Conservation (phyloP, 1,140 invertebrate genomes). For the Drosophila watanabei region DNA sequence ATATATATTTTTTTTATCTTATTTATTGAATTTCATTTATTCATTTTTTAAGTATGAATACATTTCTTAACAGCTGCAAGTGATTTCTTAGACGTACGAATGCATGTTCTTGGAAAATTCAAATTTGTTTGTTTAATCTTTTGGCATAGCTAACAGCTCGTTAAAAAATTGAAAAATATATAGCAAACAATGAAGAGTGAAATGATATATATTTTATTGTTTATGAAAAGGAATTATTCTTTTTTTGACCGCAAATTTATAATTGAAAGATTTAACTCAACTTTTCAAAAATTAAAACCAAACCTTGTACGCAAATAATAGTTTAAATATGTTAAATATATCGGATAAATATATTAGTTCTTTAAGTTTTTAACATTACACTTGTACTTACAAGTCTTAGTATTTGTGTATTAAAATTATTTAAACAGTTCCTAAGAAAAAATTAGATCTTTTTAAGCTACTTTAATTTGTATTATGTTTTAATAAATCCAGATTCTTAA, state of each 20-base stretch:
- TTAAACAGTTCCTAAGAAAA: no score
- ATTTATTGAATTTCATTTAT: neutral
- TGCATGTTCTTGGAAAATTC: neutral
- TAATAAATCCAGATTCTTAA: no score
- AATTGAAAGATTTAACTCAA: neutral
- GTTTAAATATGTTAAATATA: no score
- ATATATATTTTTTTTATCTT: no score
- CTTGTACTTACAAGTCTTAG: no score
- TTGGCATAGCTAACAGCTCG: neutral
- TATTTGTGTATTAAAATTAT: no score
- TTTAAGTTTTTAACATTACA: no score
- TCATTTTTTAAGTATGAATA: neutral
- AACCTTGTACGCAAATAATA: no score
- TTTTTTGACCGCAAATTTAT: neutral
- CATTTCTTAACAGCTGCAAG: neutral
- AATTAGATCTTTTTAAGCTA: no score
- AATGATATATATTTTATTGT: neutral
- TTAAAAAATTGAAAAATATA: neutral
- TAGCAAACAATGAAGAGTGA: neutral
- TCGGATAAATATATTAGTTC: no score
- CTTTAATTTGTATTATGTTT: no score
- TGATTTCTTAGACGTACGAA: neutral
- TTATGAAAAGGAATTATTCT: neutral
- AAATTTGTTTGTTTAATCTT: slow-evolving; percentile 1
- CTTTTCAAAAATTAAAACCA: neutral